Base-by-base conservation (phyloP, 2,797 vertebrate genomes). In the Amphiprion clarkii region DNA sequence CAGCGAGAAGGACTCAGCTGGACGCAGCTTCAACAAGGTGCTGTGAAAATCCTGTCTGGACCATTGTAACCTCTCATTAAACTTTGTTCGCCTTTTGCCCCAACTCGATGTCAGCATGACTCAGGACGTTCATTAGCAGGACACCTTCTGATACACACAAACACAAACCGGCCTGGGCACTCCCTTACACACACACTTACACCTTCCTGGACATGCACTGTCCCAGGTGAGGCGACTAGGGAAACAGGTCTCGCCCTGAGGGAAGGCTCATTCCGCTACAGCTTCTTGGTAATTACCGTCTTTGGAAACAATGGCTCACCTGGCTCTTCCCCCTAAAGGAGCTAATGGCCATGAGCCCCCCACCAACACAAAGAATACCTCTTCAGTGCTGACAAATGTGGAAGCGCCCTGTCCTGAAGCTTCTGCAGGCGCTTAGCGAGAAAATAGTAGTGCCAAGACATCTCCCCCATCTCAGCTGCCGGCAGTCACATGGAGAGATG, bases 21-120 rank as follows among this genome's bases (percentile, higher is more conserved):
- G 98, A 73, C 95, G 97, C 89, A 99, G 97, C 93, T 99, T 99
- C 90, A 99, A 98, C 96, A 99, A 99, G 97, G 98, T 99, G 95
- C 79, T 67, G 78, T 82, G 77, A 75, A 76, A 78, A 72, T 72
- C 69, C 58, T 75, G 57, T 70, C 73, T 62, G 63, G 64, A 68
- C 44, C 56, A n/a, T 69, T 75, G 69, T 84, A 72, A 76, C 82
- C 79, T 72, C 70, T 81, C 67, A 42, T 83, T 82, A 68, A 66
- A 83, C 64, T 56, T 52, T 64, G 59, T 63, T 48, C 60, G 48
- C 46, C 2, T 67, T 75, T 78, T 77, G 59, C 64, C 60, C 74
- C 33, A 21, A 66, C 54, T 76, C 39, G n/a, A 57, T 77, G 76
- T 72, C 79, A 76, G 80, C 82, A 65, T 59, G 74, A 82, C 79